phyloP scores from a whole-genome alignment of 1,140 invertebrate genomes.

The Archegozetes longisetosus region DNA sequence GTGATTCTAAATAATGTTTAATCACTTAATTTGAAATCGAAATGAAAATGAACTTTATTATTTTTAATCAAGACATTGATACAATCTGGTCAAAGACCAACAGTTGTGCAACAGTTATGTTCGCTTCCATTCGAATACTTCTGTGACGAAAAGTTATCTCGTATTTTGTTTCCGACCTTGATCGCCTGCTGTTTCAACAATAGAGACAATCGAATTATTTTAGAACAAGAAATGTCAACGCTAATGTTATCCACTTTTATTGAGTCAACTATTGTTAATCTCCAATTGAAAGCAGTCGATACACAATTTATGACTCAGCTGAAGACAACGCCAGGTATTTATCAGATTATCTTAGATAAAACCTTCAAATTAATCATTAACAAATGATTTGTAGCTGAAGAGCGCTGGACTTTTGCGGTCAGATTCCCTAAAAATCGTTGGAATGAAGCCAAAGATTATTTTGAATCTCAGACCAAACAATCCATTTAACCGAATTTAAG shows the following conservation, averaged over 20 bases:
- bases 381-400: conserved; percentile 4
- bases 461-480: no score
- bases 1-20: conserved; percentile 30
- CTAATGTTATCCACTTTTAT: conserved; percentile 36
- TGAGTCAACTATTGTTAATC: conserved; percentile 16
- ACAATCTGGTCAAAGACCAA: conserved; percentile 60
- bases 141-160: conserved; percentile 51
- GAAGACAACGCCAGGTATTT: no score
- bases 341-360: no score
- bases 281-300: conserved; percentile 2
- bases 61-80: conserved; percentile 45
- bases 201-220: conserved; percentile 45
- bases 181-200: conserved; percentile 57
- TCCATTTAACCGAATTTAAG: no score
- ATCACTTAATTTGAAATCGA: neutral
- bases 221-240: conserved; percentile 63
- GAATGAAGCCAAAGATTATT: conserved; percentile 14
- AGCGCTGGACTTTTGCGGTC: conserved; percentile 5
- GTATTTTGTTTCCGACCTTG: conserved; percentile 69
- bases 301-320: neutral
- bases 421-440: conserved; percentile 14
- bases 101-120: conserved; percentile 76
- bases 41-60: conserved; percentile 7
- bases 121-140: conserved; percentile 76
- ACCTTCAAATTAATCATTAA: no score